phyloP scores from a whole-genome alignment of 2,797 vertebrate genomes.

The Cossypha niveicapilla region DNA sequence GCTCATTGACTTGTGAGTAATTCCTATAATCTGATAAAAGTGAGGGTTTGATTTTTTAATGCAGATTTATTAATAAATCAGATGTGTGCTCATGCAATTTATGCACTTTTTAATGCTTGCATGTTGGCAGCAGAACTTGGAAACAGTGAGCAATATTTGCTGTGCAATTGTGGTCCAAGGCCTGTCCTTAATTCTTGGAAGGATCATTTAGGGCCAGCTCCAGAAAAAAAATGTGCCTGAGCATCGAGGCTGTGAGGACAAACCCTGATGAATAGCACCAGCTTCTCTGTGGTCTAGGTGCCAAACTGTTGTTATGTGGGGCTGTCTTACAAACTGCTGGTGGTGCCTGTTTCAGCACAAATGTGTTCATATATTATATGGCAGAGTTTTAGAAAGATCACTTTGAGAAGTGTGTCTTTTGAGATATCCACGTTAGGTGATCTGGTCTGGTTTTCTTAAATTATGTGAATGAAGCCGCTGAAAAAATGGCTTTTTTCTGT shows the following conservation, averaged over 20 bases:
- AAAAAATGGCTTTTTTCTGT: neutral
- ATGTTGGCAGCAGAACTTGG: neutral
- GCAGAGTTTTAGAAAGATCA: neutral
- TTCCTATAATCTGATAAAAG: neutral
- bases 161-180: neutral
- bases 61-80: neutral
- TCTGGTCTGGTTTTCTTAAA: neutral
- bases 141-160: neutral
- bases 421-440: neutral
- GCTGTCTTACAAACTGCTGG: neutral
- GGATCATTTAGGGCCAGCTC: neutral
- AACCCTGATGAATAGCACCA: neutral
- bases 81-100: neutral
- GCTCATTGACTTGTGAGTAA: neutral
- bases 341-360: neutral
- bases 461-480: neutral
- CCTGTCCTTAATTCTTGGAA: neutral
- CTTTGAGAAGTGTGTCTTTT: neutral
- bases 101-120: neutral
- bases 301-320: neutral
- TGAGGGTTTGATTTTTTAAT: fast-evolving
- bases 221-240: neutral
- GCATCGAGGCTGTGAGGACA: fast-evolving
- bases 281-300: neutral
- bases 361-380: too few relatives aligned